Evolutionary conservation across 1,140 invertebrate genomes (phyloP), one percentile per base, ranked within the genome.

Genomic region (Drosophila carrolli): DNA sequence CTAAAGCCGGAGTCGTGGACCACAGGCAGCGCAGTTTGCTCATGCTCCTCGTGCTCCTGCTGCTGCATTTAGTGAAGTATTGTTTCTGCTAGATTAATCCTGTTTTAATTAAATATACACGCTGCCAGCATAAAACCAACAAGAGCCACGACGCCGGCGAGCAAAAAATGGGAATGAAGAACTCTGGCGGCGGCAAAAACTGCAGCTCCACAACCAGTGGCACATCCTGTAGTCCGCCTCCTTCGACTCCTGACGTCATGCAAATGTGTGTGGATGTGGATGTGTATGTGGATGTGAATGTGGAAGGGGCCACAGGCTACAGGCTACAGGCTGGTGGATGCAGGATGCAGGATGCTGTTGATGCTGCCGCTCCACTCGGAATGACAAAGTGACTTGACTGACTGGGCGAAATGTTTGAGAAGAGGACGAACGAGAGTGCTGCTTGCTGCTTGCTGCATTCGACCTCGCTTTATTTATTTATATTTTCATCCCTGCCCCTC

Each of bases 51-150:
- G 46, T 65, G 62, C 44, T 65, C 51, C 53, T 58, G 74, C 47
- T 57, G 82, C 79, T 90, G 84, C 85, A 89, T 89, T 89, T 89
- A 89, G 84, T 89, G 84, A 89, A 89, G 84, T 89, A 89, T 89
- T 89, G 84, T 89, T 89, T 89, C 85, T 89, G 84, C 84, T 89
- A 89, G 84, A 89, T 89, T 89, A 89, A 89, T 89, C 85, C 85
- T 74, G 84, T 89, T 89, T 89, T 89, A 89, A 89, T 89, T 89
- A 89, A 89, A 89, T 89, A 89, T 89, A 89, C 84, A 84, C 85
- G 85, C 84, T 88, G 84, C 76, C 80, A 88, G 84, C 81, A 90
- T 67, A 89, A 89, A 88, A 89, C 80, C 84, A 88, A 89, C 84
- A 88, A 77, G 76, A 67, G 66, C 51, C 41, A 59, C 70, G 46